Percentiles rank a stretch among this genome's conserved stretches.
Conservation (phyloP, 2,888 invertebrate genomes). For the Spodoptera picta region DNA sequence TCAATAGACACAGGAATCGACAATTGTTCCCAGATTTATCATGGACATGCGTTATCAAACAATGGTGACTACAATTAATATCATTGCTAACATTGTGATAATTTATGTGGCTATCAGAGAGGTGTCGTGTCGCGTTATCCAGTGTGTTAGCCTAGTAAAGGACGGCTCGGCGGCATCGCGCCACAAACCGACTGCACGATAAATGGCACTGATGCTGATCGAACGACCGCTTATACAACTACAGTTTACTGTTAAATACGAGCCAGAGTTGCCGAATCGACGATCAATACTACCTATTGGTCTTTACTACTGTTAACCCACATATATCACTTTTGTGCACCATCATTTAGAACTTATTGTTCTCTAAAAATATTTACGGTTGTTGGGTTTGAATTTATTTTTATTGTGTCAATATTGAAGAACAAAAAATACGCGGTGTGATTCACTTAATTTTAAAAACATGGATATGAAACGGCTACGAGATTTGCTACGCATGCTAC, state of each 20-base stretch:
- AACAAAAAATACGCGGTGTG: neutral
- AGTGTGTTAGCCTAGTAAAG: constrained; percentile 68
- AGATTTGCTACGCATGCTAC: neutral
- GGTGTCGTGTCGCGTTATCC: constrained; percentile 75
- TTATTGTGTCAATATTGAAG: neutral
- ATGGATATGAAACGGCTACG: neutral
- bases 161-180: constrained; percentile 66
- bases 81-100: constrained; percentile 40
- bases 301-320: constrained; percentile 45
- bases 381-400: constrained; percentile 2
- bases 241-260: constrained; percentile 74
- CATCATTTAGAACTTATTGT: constrained; percentile 43
- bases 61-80: constrained; percentile 15
- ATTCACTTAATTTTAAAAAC: neutral
- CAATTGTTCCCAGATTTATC: neutral
- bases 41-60: constrained; percentile 16
- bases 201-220: constrained; percentile 69
- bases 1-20: too few relatives aligned
- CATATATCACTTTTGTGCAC: constrained; percentile 59
- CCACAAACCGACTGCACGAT: constrained; percentile 67
- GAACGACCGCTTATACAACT: constrained; percentile 68
- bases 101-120: constrained; percentile 56
- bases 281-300: constrained; percentile 62
- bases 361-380: neutral
- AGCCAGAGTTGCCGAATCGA: constrained; percentile 57